Percentiles rank a stretch among this genome's conserved stretches.
These are phyloP conservation scores for Prenolepis imparis DNA, from an alignment of 2,888 invertebrate species.

Conservation along the genomic window DNA sequence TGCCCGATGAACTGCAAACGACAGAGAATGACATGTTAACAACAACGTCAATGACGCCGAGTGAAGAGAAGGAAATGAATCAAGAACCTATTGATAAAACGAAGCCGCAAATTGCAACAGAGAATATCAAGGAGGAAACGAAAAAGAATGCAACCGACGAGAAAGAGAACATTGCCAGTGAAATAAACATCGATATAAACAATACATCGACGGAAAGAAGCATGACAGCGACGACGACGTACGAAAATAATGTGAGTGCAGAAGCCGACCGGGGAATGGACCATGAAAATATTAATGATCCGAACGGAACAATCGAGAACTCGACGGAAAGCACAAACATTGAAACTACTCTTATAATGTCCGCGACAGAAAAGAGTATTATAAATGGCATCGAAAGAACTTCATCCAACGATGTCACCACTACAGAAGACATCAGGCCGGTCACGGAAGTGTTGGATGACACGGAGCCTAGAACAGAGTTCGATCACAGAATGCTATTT, in stretches of 20 bases:
- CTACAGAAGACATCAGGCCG: constrained; percentile 80
- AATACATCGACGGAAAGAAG: constrained; percentile 9
- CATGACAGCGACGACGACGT: constrained; percentile 29
- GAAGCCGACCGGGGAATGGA: neutral
- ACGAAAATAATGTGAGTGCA: constrained; percentile 20
- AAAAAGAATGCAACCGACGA: neutral
- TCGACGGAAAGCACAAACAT: constrained; percentile 38
- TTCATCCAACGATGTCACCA: constrained; percentile 42
- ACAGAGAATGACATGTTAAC: constrained; percentile 81
- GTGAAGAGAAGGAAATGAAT: constrained; percentile 11
- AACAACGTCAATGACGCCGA: constrained; percentile 69
- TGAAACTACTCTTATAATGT: constrained; percentile 28
- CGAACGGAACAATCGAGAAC: constrained; percentile 34
- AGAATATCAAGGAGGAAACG: neutral
- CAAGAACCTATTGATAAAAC: neutral
- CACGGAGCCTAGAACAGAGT: constrained; percentile 76
- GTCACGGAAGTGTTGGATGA: constrained; percentile 82
- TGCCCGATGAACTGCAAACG: constrained; percentile 83
- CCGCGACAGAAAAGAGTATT: constrained; percentile 41
- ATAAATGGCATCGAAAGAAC: neutral
- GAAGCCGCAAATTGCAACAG: neutral
- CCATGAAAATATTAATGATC: constrained; percentile 38
- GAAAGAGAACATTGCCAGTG: neutral
- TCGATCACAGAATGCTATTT: constrained; percentile 78
- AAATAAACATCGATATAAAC: neutral